Percentiles rank a stretch among this genome's conserved stretches.
phyloP scores from a whole-genome alignment of 2,797 vertebrate genomes.

The Tapera naevia region DNA sequence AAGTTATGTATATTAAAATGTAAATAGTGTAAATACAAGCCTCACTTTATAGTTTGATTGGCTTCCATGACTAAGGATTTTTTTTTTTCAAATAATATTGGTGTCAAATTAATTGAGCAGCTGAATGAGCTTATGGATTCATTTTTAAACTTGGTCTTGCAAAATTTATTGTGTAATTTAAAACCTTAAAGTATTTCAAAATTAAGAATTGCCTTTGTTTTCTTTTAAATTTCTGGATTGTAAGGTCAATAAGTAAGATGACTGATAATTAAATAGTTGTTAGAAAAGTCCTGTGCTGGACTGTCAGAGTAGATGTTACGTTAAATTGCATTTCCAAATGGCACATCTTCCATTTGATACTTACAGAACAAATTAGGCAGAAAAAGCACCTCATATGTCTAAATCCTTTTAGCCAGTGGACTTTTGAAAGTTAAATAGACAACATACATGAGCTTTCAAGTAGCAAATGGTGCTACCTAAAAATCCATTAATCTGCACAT shows the following conservation, averaged over 20 bases:
- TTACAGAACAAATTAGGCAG: slow-evolving; percentile 74
- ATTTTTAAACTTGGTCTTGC: neutral
- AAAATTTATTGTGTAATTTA: neutral
- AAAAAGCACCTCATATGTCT: slow-evolving; percentile 66
- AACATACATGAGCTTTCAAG: slow-evolving; percentile 35
- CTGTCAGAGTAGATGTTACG: neutral
- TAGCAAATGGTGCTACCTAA: slow-evolving; percentile 55
- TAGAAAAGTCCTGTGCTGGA: neutral
- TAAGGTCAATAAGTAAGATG: neutral
- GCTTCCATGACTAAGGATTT: neutral
- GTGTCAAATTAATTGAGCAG: slow-evolving; percentile 4
- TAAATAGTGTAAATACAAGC: neutral
- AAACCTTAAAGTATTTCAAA: neutral
- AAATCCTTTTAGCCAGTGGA: slow-evolving; percentile 40
- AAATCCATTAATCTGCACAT: slow-evolving; percentile 63
- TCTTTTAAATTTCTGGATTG: neutral
- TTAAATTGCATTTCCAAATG: slow-evolving; percentile 3
- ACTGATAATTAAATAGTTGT: neutral
- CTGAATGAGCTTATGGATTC: neutral
- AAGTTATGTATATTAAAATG: neutral
- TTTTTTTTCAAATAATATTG: neutral
- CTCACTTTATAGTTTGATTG: neutral
- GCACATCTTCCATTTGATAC: slow-evolving; percentile 59
- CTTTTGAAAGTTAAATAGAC: slow-evolving; percentile 67
- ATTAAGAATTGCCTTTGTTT: neutral